These are phyloP conservation scores for Cephus pygmeus DNA, from an alignment of 2,888 invertebrate genomes.

Conservation along the genomic window DNA sequence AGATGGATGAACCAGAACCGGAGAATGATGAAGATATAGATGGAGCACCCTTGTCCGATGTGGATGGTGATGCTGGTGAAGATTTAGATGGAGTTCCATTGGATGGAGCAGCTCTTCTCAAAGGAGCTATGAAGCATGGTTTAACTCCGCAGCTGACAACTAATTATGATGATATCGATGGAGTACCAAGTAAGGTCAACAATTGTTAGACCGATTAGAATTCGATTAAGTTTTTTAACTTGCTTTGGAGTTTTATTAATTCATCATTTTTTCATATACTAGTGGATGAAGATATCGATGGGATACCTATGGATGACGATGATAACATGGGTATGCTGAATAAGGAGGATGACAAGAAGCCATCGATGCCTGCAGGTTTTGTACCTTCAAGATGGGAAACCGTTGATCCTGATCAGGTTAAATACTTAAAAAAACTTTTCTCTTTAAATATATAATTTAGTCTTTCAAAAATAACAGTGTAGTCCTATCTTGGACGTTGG, in stretches of 20 bases:
- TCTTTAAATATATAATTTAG: no score
- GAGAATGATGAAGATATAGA: constrained; percentile 77
- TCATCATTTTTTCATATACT: constrained; percentile 12
- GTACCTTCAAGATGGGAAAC: constrained; percentile 97
- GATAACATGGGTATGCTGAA: constrained; percentile 43
- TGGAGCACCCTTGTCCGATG: constrained; percentile 73
- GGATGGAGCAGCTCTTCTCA: constrained; percentile 84
- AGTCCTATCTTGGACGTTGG: not conserved
- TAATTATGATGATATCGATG: constrained; percentile 76
- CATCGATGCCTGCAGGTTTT: constrained; percentile 75
- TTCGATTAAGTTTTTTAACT: constrained; percentile 4
- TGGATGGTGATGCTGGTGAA: constrained; percentile 66
- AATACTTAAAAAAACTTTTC: not conserved
- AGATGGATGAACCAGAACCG: constrained; percentile 56
- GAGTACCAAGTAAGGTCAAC: constrained; percentile 70
- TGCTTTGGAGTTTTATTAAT: not conserved
- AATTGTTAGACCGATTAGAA: not conserved
- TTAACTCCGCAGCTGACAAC: constrained; percentile 60
- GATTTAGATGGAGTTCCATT: constrained; percentile 75
- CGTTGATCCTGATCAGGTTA: constrained; percentile 85
- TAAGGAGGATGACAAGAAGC: constrained; percentile 58
- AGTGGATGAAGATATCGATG: constrained; percentile 84
- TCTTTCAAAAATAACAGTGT: no score
- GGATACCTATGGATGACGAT: constrained; percentile 73
- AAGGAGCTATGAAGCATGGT: constrained; percentile 73